Conservation (phyloP, 2,113 vertebrate species). For the Nerophis ophidion region DNA sequence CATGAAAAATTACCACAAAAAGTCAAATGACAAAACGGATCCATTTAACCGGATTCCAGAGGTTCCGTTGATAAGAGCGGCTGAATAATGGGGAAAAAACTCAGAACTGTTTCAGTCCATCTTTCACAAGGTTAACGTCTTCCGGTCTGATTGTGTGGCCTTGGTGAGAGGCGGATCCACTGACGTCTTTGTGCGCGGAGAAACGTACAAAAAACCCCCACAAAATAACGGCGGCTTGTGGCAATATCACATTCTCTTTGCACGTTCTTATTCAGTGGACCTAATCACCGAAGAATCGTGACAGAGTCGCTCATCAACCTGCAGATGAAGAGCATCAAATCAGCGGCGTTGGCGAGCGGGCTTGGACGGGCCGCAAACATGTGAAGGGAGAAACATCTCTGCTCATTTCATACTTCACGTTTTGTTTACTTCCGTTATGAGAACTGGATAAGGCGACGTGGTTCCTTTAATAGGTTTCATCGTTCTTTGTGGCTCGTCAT, state of each 20-base stretch:
- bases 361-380: too few relatives aligned
- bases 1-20: conserved; percentile 66
- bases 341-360: conserved; percentile 24
- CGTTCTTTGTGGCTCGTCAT: conserved; percentile 34
- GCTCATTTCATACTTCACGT: conserved; percentile 37
- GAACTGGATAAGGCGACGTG: conserved; percentile 31
- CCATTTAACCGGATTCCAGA: conserved; percentile 69
- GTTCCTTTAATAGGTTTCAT: conserved; percentile 41
- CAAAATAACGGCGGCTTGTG: conserved; percentile 55
- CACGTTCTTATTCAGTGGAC: conserved; percentile 31
- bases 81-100: conserved; percentile 58
- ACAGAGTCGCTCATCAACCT: conserved; percentile 16
- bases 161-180: conserved; percentile 32
- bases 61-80: conserved; percentile 70
- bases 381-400: conserved; percentile 53
- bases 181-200: conserved; percentile 33
- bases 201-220: conserved; percentile 21
- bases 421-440: conserved; percentile 41
- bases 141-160: conserved; percentile 39
- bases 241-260: conserved; percentile 53
- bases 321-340: conserved; percentile 17
- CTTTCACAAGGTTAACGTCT: conserved; percentile 62
- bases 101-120: conserved; percentile 40
- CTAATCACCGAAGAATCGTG: conserved; percentile 27
- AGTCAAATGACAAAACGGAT: conserved; percentile 70